These are phyloP conservation scores for Prionailurus viverrinus DNA, from an alignment of 2,113 vertebrate species.

Conservation along the genomic window DNA sequence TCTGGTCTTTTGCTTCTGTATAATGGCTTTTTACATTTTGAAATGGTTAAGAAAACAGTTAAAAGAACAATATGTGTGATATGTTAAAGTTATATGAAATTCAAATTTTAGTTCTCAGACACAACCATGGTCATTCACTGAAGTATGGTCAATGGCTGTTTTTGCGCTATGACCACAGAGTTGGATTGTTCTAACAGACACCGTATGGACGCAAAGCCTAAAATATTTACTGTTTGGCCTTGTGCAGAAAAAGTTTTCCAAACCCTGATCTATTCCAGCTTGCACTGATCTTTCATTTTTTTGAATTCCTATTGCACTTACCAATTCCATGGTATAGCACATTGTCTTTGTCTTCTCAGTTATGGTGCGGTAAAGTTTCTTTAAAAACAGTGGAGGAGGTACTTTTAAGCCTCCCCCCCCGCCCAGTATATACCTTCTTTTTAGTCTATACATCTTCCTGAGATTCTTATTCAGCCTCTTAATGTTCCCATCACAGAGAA, in stretches of 20 bases:
- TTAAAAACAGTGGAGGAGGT: background rate
- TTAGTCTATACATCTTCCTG: background rate
- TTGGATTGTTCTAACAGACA: background rate
- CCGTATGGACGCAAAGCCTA: background rate
- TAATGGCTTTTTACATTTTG: conserved; percentile 34
- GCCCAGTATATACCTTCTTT: background rate
- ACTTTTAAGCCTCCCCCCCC: background rate
- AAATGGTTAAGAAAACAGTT: conserved; percentile 28
- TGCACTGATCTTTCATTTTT: conserved; percentile 43
- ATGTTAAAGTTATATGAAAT: conserved; percentile 47
- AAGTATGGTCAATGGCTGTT: background rate
- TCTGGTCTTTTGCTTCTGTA: background rate
- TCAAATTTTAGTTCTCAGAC: background rate
- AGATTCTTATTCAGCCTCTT: conserved; percentile 9
- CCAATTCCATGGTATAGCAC: background rate
- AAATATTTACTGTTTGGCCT: background rate
- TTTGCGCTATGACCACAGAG: background rate
- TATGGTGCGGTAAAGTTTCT: background rate
- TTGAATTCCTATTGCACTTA: conserved; percentile 44
- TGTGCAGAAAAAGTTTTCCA: conserved; percentile 43
- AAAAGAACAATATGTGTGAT: conserved; percentile 13
- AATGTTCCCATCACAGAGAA: background rate
- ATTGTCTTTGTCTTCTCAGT: conserved; percentile 28
- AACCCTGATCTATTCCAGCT: background rate
- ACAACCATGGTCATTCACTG: background rate